A percentile compares a stretch with the other conserved stretches of the same genome.
Conservation (phyloP, 2,888 invertebrate genomes). For the Augochlorella aurata region DNA sequence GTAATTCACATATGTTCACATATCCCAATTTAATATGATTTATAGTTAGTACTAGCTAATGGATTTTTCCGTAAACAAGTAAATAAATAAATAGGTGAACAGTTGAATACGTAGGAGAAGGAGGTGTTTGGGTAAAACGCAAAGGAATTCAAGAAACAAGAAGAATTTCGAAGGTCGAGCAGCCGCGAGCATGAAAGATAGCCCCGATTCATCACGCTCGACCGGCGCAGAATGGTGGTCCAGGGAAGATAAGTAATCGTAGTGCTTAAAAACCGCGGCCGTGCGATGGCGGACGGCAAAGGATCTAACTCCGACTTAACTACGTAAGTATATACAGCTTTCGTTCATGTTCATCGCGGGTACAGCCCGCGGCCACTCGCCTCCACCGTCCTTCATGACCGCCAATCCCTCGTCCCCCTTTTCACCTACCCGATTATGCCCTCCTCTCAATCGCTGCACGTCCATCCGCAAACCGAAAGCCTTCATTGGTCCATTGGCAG, state of each 20-base stretch:
- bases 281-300: constrained; percentile 76
- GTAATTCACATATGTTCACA: no score
- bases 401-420: constrained; percentile 40
- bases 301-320: constrained; percentile 77
- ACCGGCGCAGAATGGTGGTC: constrained; percentile 27
- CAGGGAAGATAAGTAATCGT: constrained; percentile 53
- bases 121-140: background rate
- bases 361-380: constrained; percentile 61
- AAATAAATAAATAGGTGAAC: no score
- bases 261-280: constrained; percentile 64
- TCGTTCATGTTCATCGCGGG: constrained; percentile 71
- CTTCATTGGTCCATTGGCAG: constrained; percentile 26
- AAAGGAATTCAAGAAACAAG: background rate
- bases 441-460: constrained; percentile 52
- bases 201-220: constrained; percentile 39
- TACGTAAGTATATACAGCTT: constrained; percentile 78
- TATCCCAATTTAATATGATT: no score
- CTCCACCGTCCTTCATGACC: constrained; percentile 53
- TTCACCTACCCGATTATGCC: constrained; percentile 56
- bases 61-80: no score
- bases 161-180: constrained; percentile 17
- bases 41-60: no score
- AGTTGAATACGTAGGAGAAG: background rate
- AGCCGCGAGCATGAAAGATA: constrained; percentile 29
- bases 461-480: constrained; percentile 10